Conservation (phyloP, 2,113 vertebrate genomes). For the Lamprologus sp. region DNA sequence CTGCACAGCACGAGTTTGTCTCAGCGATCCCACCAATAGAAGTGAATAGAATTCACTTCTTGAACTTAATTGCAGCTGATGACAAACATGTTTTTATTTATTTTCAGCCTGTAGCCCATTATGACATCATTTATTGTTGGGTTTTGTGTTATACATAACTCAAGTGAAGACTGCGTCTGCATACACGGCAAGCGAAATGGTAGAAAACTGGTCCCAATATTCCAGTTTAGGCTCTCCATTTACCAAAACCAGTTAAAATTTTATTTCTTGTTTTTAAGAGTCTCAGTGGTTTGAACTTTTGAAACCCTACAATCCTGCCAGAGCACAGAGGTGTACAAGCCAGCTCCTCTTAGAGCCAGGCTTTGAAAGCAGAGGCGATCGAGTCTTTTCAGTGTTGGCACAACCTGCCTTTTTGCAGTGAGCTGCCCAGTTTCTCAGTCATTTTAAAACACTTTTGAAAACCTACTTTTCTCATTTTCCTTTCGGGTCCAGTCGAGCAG, state of each 20-base stretch:
- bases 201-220: neutral
- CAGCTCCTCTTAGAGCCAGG: neutral
- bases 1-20: neutral
- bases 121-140: neutral
- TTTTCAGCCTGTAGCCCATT: neutral
- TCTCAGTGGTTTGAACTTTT: neutral
- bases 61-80: neutral
- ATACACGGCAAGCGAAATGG: neutral
- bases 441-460: neutral
- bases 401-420: neutral
- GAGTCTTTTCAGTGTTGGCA: neutral
- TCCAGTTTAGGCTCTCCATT: neutral
- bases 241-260: neutral
- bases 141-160: neutral
- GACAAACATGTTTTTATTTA: neutral
- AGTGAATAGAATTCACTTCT: neutral
- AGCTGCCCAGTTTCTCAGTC: neutral
- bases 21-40: neutral
- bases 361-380: neutral
- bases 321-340: neutral
- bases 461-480: neutral
- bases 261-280: neutral
- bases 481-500: neutral
- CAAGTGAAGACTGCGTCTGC: neutral
- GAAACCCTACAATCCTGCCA: neutral